Percentiles rank a stretch among this genome's conserved stretches.
Conservation (phyloP, 37 sponge, comb jelly and placozoan genomes). For the Hexactinellida sp. region DNA sequence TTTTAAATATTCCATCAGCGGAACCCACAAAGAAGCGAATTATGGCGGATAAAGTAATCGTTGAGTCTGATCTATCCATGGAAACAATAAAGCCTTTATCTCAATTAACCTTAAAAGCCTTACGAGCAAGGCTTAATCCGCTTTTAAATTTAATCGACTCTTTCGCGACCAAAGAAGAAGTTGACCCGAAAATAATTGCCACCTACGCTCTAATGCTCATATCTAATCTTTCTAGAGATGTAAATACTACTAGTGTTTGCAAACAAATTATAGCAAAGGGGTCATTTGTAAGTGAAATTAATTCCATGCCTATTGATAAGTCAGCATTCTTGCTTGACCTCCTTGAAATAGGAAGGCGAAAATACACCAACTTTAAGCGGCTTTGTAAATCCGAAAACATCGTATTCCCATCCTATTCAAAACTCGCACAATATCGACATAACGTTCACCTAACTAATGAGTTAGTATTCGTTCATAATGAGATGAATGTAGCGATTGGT, state of each 20-base stretch:
- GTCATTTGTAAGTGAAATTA: background rate
- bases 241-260: background rate
- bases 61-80: background rate
- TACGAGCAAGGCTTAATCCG: background rate
- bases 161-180: background rate
- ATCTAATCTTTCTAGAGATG: background rate
- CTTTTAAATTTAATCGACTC: background rate
- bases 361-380: background rate
- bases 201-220: background rate
- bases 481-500: background rate
- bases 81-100: background rate
- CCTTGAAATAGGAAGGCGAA: no score
- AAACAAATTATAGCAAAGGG: background rate
- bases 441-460: background rate
- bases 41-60: background rate
- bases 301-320: no score
- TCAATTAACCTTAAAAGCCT: background rate
- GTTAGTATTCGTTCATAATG: background rate
- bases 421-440: background rate
- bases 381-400: background rate
- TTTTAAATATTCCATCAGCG: background rate
- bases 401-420: background rate
- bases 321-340: no score
- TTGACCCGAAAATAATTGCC: background rate
- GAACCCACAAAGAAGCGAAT: background rate